Base-by-base conservation (phyloP, 2,113 vertebrate species). In the Hiodon alosoides region DNA sequence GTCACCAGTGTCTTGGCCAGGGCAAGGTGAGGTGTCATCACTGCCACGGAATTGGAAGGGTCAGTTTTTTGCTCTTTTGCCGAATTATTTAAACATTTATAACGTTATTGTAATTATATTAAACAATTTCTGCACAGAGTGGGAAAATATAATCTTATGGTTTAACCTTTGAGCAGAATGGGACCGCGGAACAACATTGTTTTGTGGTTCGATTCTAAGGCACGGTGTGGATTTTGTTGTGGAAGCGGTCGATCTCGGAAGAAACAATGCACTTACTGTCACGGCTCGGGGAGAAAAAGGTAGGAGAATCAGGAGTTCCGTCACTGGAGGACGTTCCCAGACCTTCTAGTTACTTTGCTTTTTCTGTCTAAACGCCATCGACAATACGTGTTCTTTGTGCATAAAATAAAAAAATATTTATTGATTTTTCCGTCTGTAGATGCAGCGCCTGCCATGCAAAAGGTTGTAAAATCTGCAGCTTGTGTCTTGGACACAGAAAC, bases 1-100 rank as follows among this genome's bases (percentile, higher is more conserved):
- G 93, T 48, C 91, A 90, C 88, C 85, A 83, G 4, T 91, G 92
- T 62, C 82, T 77, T 0, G 90, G 91, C 9, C 87, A 74, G 0
- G 87, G 93, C 3, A 77, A 81, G 60, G 81, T 88, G 67, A 86
- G 85, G 70, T 88, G 92, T 3, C 51, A 68, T 0, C 5, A 54
- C 73, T 91, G 91, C 69, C 78, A 73, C 0, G 90, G 94, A 2
- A 72, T 84, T 17, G 89, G 89, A 2, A 9, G 7, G 86, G 93
- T 94, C 68, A 80, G 89, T 88, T 4, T 0, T 52, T 16, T 14
- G 9, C 47, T 53, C 0, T 7, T 52, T 31, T 11, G 31, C 31
- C 0, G 31, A 31, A 31, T 1, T 31, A 31, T 31, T 31, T 31
- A 31, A 31, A 31, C 31, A 31, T 31, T 31, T 31, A 31, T 31